Evolutionary conservation across 2,797 vertebrate genomes (phyloP), one percentile per base, ranked within the genome.

Genomic region (Myiotriccus ornatus): DNA sequence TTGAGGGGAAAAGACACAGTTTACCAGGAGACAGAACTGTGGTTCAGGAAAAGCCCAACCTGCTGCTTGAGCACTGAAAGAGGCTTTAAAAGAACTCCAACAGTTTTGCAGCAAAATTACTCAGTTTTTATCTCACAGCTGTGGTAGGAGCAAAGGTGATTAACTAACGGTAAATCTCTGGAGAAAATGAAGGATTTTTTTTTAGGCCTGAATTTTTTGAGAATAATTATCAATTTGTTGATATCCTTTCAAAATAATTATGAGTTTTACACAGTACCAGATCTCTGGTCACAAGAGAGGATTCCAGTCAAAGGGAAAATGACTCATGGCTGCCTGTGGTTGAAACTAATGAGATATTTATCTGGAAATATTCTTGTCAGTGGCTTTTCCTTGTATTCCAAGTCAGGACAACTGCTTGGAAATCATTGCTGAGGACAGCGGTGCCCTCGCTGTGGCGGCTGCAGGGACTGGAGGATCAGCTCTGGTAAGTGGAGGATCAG

Each of bases 321-420:
- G 92, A 97, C 85, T 97, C 96, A 96, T 1, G 6, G 70, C 74
- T 93, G 94, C 83, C 77, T 90, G 89, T 82, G 74, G 85, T 79
- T 84, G 67, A 93, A 95, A 88, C 90, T 90, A 94, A 96, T 93
- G 83, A 94, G 87, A 50, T 86, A 70, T 63, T 94, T 93, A 91
- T 94, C 77, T 82, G 80, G 70, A 92, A 90, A 77, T 79, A 75
- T 63, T 83, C 60, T 73, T 87, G 75, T 79, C 34, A 44, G 55
- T 84, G 76, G 56, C 76, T 92, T 91, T 80, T 70, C 79, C 91
- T 81, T 86, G 34, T 84, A 84, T 90, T 73, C 75, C 2, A 1
- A 78, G 21, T 75, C 6, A 15, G 79, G 84, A 85, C 34, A 76
- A 49, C 37, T 67, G 49, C 52, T 27, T 10, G 60, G 79, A 52